phyloP scores from a whole-genome alignment of 2,888 invertebrate species.

The Ennomos fuscantarius region DNA sequence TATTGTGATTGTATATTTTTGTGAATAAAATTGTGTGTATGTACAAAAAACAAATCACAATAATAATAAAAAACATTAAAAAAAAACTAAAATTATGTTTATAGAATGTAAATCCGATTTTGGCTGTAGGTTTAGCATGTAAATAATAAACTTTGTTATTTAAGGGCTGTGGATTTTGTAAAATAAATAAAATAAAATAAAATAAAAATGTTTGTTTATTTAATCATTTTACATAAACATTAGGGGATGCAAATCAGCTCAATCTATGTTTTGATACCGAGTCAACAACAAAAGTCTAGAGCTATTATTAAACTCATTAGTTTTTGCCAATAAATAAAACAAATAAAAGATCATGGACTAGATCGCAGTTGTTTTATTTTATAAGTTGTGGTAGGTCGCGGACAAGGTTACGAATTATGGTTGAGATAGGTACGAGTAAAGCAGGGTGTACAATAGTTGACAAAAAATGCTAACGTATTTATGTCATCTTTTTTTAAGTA shows the following conservation, averaged over 20 bases:
- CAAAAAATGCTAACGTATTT: not conserved
- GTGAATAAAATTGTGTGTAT: too few species aligned
- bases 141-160: too few species aligned
- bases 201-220: too few species aligned
- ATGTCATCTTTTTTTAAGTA: too few species aligned
- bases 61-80: too few species aligned
- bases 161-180: too few species aligned
- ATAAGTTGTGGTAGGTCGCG: slow-evolving; percentile 54
- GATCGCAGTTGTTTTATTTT: slow-evolving; percentile 29
- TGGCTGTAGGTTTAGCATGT: too few species aligned
- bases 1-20: too few species aligned
- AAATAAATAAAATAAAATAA: too few species aligned
- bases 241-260: slow-evolving; percentile 26
- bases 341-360: slow-evolving; percentile 27
- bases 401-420: slow-evolving; percentile 47
- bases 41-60: too few species aligned
- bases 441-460: slow-evolving; percentile 5
- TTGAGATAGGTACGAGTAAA: slow-evolving; percentile 2
- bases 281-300: slow-evolving; percentile 9
- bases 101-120: not conserved
- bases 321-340: slow-evolving; percentile 26
- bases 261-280: slow-evolving; percentile 16
- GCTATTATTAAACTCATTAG: slow-evolving; percentile 23
- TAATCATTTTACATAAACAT: not conserved
- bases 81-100: not conserved